Evolutionary conservation across 2,888 invertebrate species (phyloP).

Genomic region (Corbicula japonica): DNA sequence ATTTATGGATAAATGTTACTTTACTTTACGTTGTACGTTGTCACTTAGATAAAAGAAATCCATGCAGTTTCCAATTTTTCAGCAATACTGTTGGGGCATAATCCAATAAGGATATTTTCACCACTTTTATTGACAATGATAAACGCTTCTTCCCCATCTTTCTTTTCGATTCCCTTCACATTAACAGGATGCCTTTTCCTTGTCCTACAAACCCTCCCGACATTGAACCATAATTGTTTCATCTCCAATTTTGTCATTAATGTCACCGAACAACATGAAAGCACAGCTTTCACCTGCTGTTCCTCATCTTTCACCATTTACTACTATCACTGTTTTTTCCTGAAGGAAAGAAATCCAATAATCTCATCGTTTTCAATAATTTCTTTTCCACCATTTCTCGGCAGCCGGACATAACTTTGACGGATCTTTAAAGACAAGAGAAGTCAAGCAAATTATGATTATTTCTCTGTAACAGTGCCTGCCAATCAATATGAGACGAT

Average conservation of each 20-base stretch:
- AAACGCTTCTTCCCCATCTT: too few species aligned
- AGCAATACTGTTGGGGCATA: too few species aligned
- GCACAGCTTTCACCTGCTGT: background rate
- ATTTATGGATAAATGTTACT: too few species aligned
- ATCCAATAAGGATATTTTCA: too few species aligned
- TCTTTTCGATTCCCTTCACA: too few species aligned
- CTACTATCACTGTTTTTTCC: background rate
- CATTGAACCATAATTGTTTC: too few species aligned
- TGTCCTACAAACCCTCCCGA: too few species aligned
- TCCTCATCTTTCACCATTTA: constrained; percentile 14
- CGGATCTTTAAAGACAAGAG: constrained; percentile 20
- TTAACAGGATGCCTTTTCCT: too few species aligned
- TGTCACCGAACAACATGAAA: constrained; percentile 19
- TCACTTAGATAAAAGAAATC: too few species aligned
- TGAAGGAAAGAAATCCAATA: constrained; percentile 15
- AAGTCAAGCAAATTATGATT: constrained; percentile 24
- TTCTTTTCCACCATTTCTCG: constrained; percentile 6
- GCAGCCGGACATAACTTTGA: constrained; percentile 10
- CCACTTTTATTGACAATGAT: too few species aligned
- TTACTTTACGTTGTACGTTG: too few species aligned
- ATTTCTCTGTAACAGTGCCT: constrained; percentile 12
- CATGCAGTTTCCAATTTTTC: too few species aligned
- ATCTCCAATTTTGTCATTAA: constrained; percentile 17
- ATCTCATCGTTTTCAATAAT: constrained; percentile 23
- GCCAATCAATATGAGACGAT: background rate